Evolutionary conservation across 2,113 vertebrate genomes (phyloP).

Genomic region (Pseudorectes ferrugineus): DNA sequence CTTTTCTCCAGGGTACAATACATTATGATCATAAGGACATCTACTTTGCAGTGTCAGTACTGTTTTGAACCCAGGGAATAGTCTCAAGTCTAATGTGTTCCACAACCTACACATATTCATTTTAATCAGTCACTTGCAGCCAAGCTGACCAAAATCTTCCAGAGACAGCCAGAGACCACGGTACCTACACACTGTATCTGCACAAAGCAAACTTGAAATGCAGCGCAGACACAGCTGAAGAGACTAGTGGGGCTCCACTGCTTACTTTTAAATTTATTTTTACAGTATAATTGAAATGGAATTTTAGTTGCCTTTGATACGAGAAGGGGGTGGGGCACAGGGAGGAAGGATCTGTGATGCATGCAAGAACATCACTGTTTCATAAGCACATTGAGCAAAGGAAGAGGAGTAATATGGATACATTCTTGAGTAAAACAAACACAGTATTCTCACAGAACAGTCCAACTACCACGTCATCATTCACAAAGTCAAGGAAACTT

Average conservation of each 20-base stretch:
- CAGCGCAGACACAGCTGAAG: neutral
- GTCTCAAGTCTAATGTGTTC: neutral
- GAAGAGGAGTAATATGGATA: neutral
- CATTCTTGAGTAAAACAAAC: neutral
- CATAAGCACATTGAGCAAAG: neutral
- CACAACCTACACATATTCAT: fast-evolving
- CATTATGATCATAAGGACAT: neutral
- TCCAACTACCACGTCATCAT: neutral
- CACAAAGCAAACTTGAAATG: neutral
- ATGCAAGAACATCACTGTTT: neutral
- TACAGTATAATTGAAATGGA: neutral
- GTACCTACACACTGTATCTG: neutral
- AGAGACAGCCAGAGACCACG: neutral
- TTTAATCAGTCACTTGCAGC: neutral
- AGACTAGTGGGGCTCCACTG: neutral
- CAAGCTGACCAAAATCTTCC: neutral
- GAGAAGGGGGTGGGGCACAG: neutral
- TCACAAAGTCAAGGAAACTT: neutral
- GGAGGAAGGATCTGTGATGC: neutral
- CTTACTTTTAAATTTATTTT: neutral
- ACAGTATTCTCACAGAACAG: neutral
- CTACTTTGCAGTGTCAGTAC: neutral
- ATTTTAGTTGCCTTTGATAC: neutral
- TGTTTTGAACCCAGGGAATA: neutral
- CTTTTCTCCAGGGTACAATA: neutral